phyloP scores from a whole-genome alignment of 1,140 invertebrate species.

The Anagrus nilaparvatae region DNA sequence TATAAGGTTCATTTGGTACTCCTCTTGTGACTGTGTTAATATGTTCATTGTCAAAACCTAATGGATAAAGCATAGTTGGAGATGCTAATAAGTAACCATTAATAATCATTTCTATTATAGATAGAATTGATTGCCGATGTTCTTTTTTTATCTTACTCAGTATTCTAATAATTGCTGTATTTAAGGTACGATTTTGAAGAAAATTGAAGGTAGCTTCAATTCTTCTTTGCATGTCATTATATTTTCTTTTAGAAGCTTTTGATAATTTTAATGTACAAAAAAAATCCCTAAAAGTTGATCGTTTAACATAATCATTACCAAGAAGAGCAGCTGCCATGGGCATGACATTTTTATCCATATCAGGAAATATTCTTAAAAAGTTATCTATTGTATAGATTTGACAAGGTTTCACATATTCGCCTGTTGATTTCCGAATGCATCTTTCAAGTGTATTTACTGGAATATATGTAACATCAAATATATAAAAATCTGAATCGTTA shows the following conservation, averaged over 20 bases:
- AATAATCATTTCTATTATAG: constrained; percentile 50
- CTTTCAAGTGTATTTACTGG: constrained; percentile 58
- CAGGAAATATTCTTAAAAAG: constrained; percentile 54
- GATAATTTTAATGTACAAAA: constrained; percentile 53
- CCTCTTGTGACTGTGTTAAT: constrained; percentile 15
- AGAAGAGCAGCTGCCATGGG: constrained; percentile 71
- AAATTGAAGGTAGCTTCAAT: constrained; percentile 63
- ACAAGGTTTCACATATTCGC: constrained; percentile 44
- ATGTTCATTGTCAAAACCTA: constrained; percentile 22
- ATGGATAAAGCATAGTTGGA: constrained; percentile 40
- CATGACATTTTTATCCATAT: constrained; percentile 53
- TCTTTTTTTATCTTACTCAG: constrained; percentile 47
- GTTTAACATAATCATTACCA: constrained; percentile 80
- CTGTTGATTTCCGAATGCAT: constrained; percentile 17
- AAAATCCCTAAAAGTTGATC: constrained; percentile 57
- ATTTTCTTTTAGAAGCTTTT: constrained; percentile 45
- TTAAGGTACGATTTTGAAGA: constrained; percentile 57
- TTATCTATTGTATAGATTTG: constrained; percentile 63
- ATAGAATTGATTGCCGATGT: constrained; percentile 42
- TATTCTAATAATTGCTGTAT: constrained; percentile 58
- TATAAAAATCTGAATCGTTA: constrained; percentile 86
- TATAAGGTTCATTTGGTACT: constrained; percentile 15
- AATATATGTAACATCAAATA: constrained; percentile 74
- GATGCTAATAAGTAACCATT: constrained; percentile 49
- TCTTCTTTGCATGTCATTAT: constrained; percentile 48